Evolutionary conservation across 2,888 invertebrate species (phyloP).

Genomic region (Dusona sp.): DNA sequence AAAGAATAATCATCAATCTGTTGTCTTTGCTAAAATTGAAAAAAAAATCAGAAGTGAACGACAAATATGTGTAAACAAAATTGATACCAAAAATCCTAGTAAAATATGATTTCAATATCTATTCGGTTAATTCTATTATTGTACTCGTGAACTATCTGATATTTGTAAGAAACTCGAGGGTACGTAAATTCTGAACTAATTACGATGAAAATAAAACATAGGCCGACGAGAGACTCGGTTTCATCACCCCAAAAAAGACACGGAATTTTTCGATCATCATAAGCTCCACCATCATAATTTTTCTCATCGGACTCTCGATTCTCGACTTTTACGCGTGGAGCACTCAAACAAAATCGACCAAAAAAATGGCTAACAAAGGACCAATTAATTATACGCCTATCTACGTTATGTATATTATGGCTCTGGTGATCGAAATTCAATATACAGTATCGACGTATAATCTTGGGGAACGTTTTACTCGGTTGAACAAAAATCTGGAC

Average conservation of each 20-base stretch:
- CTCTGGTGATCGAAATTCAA: slow-evolving; percentile 87
- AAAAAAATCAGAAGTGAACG: neutral
- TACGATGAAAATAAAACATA: slow-evolving; percentile 49
- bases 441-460: slow-evolving; percentile 87
- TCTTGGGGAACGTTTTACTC: slow-evolving; percentile 86
- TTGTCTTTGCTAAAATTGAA: too few species aligned
- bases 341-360: slow-evolving; percentile 69
- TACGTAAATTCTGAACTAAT: neutral
- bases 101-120: neutral
- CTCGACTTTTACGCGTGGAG: slow-evolving; percentile 78
- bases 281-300: slow-evolving; percentile 70
- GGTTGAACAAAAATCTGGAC: slow-evolving; percentile 86
- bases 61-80: neutral
- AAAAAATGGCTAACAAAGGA: slow-evolving; percentile 77
- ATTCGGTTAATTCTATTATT: neutral
- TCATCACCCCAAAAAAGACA: slow-evolving; percentile 74
- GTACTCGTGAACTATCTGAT: neutral
- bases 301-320: slow-evolving; percentile 73
- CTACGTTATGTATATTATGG: slow-evolving; percentile 87
- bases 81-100: neutral
- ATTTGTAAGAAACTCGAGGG: neutral
- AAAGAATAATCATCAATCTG: neutral
- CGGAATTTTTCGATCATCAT: slow-evolving; percentile 76
- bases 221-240: slow-evolving; percentile 79
- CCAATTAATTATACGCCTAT: slow-evolving; percentile 86